Base-by-base conservation (phyloP, 2,113 vertebrate genomes). In the Procapra przewalskii region DNA sequence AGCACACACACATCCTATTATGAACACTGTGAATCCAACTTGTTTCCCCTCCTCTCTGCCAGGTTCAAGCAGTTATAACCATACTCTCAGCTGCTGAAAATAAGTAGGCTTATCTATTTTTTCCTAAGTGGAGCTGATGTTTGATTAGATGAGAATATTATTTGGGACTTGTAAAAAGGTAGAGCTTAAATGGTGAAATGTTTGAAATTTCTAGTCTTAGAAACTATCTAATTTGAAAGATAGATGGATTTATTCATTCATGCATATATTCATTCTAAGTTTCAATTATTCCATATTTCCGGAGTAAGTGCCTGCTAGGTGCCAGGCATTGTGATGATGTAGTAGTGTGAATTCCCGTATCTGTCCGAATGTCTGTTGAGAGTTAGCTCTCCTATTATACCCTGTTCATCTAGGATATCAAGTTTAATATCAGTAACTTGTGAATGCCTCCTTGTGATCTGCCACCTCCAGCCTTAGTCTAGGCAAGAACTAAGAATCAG, bases 121-220 rank as follows among this genome's bases (percentile, higher is more conserved):
- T 94, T 59, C 55, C 75, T 77, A 88, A 92, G 54, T 87, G 40
- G 45, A 93, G 45, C 25, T 94, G 87, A 86, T 94, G 48, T 59
- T 95, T 96, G 82, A 85, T 92, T 94, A 96, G 84, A 48, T 86
- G 45, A 94, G 77, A 88, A 62, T 96, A 81, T 93, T 96, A 84
- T 62, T 92, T 45, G 45, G 60, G 54, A 60, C 43, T 96, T 87
- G 7, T 96, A 87, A 95, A 95, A 97, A 88, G n/a, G 40, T 55
- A 64, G 36, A 85, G n/a, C 15, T 62, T 97, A 87, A 77, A 48
- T 79, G 88, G 27, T 83, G 29, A 96, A 89, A 89, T 92, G 19
- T 94, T 96, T 95, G 31, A 15, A 54, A 92, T 91, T 94, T 96
- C 16, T 92, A 40, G 90, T 60, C 33, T 97, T 93, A 57, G 17